A percentile compares a stretch with the other conserved stretches of the same genome.
Conservation (phyloP, 2,797 vertebrate genomes). For the Acipenser oxyrinchus region DNA sequence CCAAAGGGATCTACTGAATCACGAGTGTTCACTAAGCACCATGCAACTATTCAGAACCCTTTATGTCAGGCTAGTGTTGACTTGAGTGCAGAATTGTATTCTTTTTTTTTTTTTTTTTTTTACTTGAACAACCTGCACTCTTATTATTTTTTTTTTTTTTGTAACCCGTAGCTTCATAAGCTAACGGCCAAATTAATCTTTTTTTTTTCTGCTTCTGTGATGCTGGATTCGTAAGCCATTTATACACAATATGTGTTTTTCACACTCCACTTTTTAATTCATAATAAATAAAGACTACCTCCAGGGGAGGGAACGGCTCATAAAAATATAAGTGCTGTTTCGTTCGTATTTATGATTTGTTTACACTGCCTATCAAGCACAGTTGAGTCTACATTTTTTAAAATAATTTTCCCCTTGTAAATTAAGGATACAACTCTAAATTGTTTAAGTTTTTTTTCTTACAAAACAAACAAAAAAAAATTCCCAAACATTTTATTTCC, state of each 20-base stretch:
- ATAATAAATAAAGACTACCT: conserved; percentile 74
- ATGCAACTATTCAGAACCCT: conserved; percentile 72
- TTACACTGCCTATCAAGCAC: conserved; percentile 62
- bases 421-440: conserved; percentile 65
- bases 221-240: conserved; percentile 64
- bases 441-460: conserved; percentile 56
- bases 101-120: conserved; percentile 35
- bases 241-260: conserved; percentile 66
- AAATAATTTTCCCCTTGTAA: conserved; percentile 64
- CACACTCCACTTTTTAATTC: conserved; percentile 44
- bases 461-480: neutral
- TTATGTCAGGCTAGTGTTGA: conserved; percentile 38
- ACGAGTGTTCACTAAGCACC: conserved; percentile 68
- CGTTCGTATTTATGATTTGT: conserved; percentile 51
- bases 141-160: conserved; percentile 39
- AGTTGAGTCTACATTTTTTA: conserved; percentile 70
- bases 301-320: conserved; percentile 72
- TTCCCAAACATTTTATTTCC: conserved; percentile 67
- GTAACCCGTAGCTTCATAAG: conserved; percentile 85
- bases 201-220: conserved; percentile 56
- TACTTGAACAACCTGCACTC: conserved; percentile 47
- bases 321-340: conserved; percentile 84
- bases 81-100: conserved; percentile 69
- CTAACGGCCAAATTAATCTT: conserved; percentile 78
- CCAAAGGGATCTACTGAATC: conserved; percentile 67